Evolutionary conservation across 2,113 vertebrate genomes (phyloP).

Genomic region (Daubentonia madagascariensis): DNA sequence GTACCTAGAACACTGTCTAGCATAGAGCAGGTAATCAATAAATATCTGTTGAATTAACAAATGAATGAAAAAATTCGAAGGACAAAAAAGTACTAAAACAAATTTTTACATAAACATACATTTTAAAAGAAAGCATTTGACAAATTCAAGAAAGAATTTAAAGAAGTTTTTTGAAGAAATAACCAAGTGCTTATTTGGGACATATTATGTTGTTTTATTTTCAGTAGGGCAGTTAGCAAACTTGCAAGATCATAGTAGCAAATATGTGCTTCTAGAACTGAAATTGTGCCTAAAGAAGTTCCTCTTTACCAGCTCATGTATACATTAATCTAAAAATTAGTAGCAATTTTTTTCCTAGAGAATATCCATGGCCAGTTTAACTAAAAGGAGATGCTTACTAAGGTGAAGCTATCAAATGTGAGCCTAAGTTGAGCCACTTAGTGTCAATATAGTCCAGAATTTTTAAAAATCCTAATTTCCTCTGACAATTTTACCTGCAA

Average conservation of each 20-base stretch:
- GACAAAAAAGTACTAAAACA: conserved; percentile 13
- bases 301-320: not conserved
- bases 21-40: not conserved
- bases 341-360: not conserved
- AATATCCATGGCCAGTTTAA: not conserved
- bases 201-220: not conserved
- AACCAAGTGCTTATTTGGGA: not conserved
- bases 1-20: not conserved
- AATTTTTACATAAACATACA: not conserved
- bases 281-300: not conserved
- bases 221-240: conserved; percentile 11
- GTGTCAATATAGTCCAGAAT: not conserved
- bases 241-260: not conserved
- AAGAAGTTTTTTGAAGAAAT: not conserved
- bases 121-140: not conserved
- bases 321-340: not conserved
- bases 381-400: not conserved
- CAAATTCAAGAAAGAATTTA: conserved; percentile 27
- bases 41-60: not conserved
- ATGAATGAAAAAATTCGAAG: not conserved
- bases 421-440: not conserved
- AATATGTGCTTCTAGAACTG: not conserved
- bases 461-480: not conserved
- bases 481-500: not conserved
- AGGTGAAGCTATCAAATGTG: not conserved